Conservation (phyloP, 2,888 invertebrate genomes). For the Drosophila kanekoi region DNA sequence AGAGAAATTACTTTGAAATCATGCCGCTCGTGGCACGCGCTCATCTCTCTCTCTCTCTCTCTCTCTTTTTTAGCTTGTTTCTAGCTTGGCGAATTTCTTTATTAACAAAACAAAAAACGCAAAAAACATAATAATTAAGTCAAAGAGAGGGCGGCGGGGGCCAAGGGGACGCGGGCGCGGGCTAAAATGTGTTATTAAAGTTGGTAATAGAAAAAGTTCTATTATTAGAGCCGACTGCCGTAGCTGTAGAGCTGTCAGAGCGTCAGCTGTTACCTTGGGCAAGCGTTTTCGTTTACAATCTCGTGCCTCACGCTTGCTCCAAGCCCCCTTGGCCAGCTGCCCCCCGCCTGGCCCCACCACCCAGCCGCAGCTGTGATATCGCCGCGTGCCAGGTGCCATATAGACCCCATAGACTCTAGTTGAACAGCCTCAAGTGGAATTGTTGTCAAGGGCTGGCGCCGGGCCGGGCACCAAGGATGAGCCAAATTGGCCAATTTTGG, state of each 20-base stretch:
- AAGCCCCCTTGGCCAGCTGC: too few species aligned
- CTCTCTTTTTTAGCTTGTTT: not conserved
- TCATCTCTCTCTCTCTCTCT: too few species aligned
- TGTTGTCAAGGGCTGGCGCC: not conserved
- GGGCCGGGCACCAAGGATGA: not conserved
- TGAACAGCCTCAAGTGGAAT: constrained; percentile 5
- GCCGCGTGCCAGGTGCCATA: constrained; percentile 1
- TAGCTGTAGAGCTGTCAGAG: not conserved
- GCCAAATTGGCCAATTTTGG: not conserved
- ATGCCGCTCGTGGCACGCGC: too few species aligned
- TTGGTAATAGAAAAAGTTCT: not conserved
- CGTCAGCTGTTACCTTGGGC: constrained; percentile 63
- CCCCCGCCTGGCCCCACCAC: too few species aligned
- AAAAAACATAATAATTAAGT: too few species aligned
- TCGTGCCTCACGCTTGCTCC: constrained; percentile 43
- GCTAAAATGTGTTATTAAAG: not conserved
- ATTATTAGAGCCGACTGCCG: constrained; percentile 10
- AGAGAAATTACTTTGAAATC: too few species aligned
- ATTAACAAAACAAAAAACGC: not conserved
- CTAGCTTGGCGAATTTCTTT: not conserved
- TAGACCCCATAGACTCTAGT: not conserved
- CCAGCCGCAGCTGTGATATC: not conserved
- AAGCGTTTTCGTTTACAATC: constrained; percentile 69
- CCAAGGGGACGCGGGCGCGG: not conserved
- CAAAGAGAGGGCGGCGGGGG: too few species aligned